Percentiles rank a stretch among this genome's conserved stretches.
Evolutionary conservation across 1,140 invertebrate genomes (phyloP).

Genomic region (Bombus sylvicola): DNA sequence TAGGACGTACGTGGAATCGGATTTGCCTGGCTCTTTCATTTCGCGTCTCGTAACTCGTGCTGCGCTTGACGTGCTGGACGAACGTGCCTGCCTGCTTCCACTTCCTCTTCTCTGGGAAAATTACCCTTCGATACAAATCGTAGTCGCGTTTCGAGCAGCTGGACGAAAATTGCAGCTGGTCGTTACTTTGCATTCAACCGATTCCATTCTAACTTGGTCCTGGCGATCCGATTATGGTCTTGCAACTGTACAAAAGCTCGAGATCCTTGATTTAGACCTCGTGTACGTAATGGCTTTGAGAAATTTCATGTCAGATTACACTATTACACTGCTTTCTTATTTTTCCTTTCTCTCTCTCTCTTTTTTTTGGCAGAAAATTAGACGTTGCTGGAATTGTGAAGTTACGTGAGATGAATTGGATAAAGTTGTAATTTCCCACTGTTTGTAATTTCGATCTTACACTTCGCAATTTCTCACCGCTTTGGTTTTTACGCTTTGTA

Average conservation of each 20-base stretch:
- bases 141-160: slow-evolving; percentile 71
- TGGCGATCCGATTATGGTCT: not conserved
- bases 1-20: slow-evolving; percentile 54
- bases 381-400: not conserved
- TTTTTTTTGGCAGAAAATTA: not conserved
- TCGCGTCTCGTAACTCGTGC: slow-evolving; percentile 72
- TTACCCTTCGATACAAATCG: slow-evolving; percentile 74
- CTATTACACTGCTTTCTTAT: not conserved
- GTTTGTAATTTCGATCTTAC: not conserved
- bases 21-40: slow-evolving; percentile 74
- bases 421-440: not conserved
- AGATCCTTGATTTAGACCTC: not conserved
- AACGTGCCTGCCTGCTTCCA: slow-evolving; percentile 17
- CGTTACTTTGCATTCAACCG: slow-evolving; percentile 6
- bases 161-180: slow-evolving; percentile 24
- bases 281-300: not conserved
- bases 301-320: not conserved
- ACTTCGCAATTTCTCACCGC: not conserved
- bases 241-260: not conserved
- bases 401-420: not conserved
- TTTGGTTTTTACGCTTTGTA: not conserved
- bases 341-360: not conserved
- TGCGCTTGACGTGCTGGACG: slow-evolving; percentile 35
- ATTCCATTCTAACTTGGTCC: not conserved
- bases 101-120: slow-evolving; percentile 43